Evolutionary conservation across 2,113 vertebrate species (phyloP), one percentile per base, ranked within the genome.

Genomic region (Carettochelys insculpta): DNA sequence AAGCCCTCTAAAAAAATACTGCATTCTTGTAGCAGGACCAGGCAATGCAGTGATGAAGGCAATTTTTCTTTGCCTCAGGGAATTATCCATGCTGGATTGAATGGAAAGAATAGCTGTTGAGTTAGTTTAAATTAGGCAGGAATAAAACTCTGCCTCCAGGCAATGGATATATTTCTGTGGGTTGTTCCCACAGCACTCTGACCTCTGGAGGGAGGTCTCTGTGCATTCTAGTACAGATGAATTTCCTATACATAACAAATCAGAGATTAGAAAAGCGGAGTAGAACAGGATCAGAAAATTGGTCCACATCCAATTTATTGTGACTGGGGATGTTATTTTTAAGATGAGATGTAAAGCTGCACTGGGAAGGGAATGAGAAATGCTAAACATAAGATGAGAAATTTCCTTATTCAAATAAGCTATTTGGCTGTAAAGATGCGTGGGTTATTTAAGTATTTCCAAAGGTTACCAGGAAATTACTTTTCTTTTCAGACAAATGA

Each of bases 1-100:
- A 90, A 92, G 50, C 65, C 82, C 86, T 96, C 94, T 93, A 90
- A 94, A n/a, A n/a, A 96, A 97, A 95, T 93, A 93, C 73, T 91
- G 61, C 2, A 38, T 90, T 97, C 84, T 79, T 92, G 50, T 91
- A 75, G 92, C 86, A 91, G 80, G 68, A 91, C 92, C 92, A 86
- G 83, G 85, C 87, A 85, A 86, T 16, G 11, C n/a, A 78, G 77
- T 6, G 27, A 93, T 85, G 78, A 94, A 95, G 92, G 68, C 73
- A 89, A 51, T 92, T 90, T 94, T 80, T 47, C 14, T 83, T 85
- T 92, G 81, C 95, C 92, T 80, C 47, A 88, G 81, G 76, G 84
- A 96, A 89, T 91, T 92, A 83, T 87, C 82, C 78, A 71, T 88
- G 83, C 58, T 87, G 80, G 76, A 84, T 80, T 85, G 84, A 95